A percentile compares a stretch with the other conserved stretches of the same genome.
Evolutionary conservation across 2,888 invertebrate genomes (phyloP).

Genomic region (Scrobipalpa costella): DNA sequence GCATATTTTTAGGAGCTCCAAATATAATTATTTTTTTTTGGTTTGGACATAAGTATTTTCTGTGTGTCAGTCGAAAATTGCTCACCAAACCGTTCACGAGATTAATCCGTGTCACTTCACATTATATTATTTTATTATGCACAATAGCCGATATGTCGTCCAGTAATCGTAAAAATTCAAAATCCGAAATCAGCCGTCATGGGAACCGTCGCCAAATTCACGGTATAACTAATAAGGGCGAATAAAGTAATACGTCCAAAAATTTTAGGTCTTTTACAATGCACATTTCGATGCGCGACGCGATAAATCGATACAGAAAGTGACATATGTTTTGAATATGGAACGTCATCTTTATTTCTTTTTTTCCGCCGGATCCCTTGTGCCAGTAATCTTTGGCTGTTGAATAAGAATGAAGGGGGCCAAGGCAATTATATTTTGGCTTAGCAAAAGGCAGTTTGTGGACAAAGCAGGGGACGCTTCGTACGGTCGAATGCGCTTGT

Average conservation of each 20-base stretch:
- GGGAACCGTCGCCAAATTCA: constrained; percentile 73
- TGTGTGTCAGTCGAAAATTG: constrained; percentile 37
- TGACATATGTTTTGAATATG: constrained; percentile 79
- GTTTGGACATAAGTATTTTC: not conserved
- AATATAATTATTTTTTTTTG: no score
- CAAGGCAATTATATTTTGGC: constrained; percentile 75
- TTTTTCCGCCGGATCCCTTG: constrained; percentile 44
- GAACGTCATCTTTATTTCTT: constrained; percentile 63
- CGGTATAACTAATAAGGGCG: constrained; percentile 71
- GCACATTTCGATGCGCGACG: constrained; percentile 62
- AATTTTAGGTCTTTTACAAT: constrained; percentile 43
- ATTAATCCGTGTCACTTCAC: constrained; percentile 72
- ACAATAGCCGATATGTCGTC: constrained; percentile 62
- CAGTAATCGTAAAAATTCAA: constrained; percentile 62
- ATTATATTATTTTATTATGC: constrained; percentile 42
- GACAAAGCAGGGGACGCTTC: constrained; percentile 62
- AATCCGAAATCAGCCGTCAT: constrained; percentile 70
- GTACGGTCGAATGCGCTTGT: constrained; percentile 66
- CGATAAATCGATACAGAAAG: constrained; percentile 73
- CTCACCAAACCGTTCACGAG: constrained; percentile 57
- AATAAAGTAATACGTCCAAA: constrained; percentile 38
- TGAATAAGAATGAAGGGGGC: constrained; percentile 62
- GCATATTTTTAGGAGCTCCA: no score
- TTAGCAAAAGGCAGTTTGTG: constrained; percentile 51
- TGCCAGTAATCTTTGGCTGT: constrained; percentile 43